A percentile compares a stretch with the other conserved stretches of the same genome.
Evolutionary conservation across 2,888 invertebrate species (phyloP).

Genomic region (Serripes groenlandicus): DNA sequence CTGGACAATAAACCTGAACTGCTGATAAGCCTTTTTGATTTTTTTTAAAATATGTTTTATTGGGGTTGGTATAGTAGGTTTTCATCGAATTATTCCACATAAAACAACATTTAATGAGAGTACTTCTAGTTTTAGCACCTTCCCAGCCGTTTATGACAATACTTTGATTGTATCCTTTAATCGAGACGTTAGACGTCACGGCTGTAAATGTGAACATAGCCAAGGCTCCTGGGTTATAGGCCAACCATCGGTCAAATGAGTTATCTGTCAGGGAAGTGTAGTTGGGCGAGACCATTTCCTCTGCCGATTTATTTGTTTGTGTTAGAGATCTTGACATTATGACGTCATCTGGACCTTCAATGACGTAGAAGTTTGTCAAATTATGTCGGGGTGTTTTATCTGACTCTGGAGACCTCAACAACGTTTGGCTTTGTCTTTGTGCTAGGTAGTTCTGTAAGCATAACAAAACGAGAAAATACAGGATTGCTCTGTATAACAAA

Average conservation of each 20-base stretch:
- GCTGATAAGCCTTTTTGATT: constrained; percentile 13
- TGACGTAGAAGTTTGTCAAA: not conserved
- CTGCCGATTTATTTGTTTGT: not conserved
- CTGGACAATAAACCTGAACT: constrained; percentile 43
- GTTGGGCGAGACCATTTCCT: not conserved
- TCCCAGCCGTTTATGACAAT: constrained; percentile 47
- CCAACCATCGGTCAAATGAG: not conserved
- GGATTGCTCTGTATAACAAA: too few species aligned
- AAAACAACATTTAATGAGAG: constrained; percentile 37
- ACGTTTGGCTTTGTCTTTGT: not conserved
- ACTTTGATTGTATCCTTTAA: constrained; percentile 3
- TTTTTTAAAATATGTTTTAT: constrained; percentile 15
- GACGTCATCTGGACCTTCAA: not conserved
- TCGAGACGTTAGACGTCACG: not conserved
- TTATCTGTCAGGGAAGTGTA: not conserved
- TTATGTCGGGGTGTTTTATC: not conserved
- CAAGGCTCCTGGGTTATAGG: not conserved
- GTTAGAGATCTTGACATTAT: not conserved
- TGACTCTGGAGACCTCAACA: not conserved
- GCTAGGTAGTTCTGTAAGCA: not conserved
- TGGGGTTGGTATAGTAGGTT: not conserved
- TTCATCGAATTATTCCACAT: constrained; percentile 27
- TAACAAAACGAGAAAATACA: too few species aligned
- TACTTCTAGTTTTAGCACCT: constrained; percentile 13
- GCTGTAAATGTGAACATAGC: constrained; percentile 14